Conservation (phyloP, 2,113 vertebrate genomes). For the Zeus faber region DNA sequence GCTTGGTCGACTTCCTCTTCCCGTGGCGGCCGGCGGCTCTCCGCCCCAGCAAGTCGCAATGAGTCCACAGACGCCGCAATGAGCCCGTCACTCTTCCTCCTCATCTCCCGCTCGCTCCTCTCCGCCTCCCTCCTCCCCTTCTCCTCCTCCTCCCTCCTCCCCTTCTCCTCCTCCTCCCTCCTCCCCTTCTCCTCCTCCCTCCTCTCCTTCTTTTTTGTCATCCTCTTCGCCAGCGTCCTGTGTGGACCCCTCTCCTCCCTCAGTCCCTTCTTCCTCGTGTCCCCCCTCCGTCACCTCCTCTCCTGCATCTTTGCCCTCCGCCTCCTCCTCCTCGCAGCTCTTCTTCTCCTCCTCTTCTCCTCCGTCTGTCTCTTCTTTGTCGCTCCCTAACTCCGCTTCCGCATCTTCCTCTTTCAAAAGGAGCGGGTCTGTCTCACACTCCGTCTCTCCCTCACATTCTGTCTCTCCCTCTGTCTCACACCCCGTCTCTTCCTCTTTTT, state of each 20-base stretch:
- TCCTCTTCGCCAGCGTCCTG: too few relatives aligned
- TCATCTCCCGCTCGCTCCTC: background rate
- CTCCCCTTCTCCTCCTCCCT: background rate
- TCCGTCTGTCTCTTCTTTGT: background rate
- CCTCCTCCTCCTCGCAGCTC: background rate
- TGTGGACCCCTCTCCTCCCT: background rate
- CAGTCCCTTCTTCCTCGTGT: background rate
- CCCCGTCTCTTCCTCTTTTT: background rate
- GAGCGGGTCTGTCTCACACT: background rate
- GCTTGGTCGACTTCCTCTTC: constrained; percentile 5
- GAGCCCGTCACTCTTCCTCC: constrained; percentile 18
- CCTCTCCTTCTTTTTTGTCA: background rate
- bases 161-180: background rate
- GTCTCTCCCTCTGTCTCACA: background rate
- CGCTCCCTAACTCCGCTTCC: background rate
- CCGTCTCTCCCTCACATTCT: background rate
- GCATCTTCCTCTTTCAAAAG: background rate
- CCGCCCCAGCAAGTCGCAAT: background rate
- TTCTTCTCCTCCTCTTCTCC: background rate
- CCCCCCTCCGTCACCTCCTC: background rate
- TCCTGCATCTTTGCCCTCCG: background rate
- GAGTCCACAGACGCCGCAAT: background rate
- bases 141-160: too few relatives aligned
- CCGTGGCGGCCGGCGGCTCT: background rate
- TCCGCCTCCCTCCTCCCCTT: background rate